Conservation (phyloP, 2,888 invertebrate species). For the Dicyrtomina minuta region DNA sequence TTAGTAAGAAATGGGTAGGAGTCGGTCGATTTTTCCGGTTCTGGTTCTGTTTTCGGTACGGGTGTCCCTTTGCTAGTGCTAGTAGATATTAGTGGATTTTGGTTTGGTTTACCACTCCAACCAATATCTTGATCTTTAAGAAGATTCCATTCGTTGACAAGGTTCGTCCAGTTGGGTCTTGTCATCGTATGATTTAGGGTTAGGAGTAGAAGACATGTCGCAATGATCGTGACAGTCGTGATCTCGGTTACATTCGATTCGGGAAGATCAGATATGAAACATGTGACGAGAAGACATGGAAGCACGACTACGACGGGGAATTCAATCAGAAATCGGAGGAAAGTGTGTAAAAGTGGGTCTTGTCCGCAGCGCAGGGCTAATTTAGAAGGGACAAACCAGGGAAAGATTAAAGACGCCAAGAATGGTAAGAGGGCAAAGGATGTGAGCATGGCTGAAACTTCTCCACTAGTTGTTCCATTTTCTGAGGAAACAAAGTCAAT, state of each 20-base stretch:
- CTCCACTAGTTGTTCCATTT: conserved; percentile 43
- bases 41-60: no score
- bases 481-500: conserved; percentile 45
- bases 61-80: no score
- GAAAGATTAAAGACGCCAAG: conserved; percentile 42
- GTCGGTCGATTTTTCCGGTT: no score
- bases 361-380: conserved; percentile 37
- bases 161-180: conserved; percentile 42
- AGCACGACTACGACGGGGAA: conserved; percentile 42
- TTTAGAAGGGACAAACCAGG: conserved; percentile 45
- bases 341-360: conserved; percentile 32
- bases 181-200: conserved; percentile 46
- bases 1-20: conserved; percentile 65
- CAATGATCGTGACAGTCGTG: conserved; percentile 21
- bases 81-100: no score
- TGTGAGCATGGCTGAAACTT: conserved; percentile 43
- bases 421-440: conserved; percentile 44
- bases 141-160: conserved; percentile 37
- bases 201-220: conserved; percentile 37
- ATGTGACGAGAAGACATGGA: conserved; percentile 40
- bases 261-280: conserved; percentile 26
- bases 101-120: conserved; percentile 29
- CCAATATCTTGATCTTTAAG: conserved; percentile 35
- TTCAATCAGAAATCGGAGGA: conserved; percentile 45
- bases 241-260: background rate